Base-by-base conservation (phyloP, 2,797 vertebrate genomes). In the Parauchenoglanis ngamensis region DNA sequence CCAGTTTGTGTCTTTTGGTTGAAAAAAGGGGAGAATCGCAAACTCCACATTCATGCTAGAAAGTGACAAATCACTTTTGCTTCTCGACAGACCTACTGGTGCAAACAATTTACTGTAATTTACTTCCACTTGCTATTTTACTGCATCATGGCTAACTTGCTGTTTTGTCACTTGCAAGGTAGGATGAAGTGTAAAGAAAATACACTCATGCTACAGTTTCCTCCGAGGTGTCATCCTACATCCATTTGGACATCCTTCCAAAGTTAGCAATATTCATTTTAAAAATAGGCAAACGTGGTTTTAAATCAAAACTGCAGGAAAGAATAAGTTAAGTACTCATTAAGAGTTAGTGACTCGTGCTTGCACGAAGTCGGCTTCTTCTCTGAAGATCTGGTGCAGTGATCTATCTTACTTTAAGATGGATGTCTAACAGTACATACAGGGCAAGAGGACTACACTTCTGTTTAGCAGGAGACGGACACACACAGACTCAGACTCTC, bases 381-480 rank as follows among this genome's bases (percentile, higher is more conserved):
- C 83, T 87, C 70, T 79, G 68, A 85, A 49, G 84, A 80, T 81
- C 75, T 76, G 85, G 70, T 84, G 86, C 85, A 80, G 85, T 77
- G 52, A 88, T 87, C 87, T 31, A 85, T 89, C 92, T 92, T 92
- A 92, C 90, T 94, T 92, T 93, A 91, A 90, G 87, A 90, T 91
- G 87, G 94, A 93, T 94, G 89, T 94, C 94, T 86, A 92, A 94
- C 92, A 89, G 86, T 95, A 94, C 95, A 90, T 94, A 95, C 93
- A 95, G 89, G 90, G 90, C 92, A 91, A 91, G 89, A 91, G 90
- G 89, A 89, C 84, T 75, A 44, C 65, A 52, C 40, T 65, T 59
- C 85, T 15, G 19, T 83, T 83, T 68, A 86, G 52, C 63, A 68
- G 73, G 31, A 63, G 25, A 46, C 21, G 11, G 52, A 44, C 40